Evolutionary conservation across 2,797 vertebrate genomes (phyloP).

Genomic region (Melopsittacus undulatus): DNA sequence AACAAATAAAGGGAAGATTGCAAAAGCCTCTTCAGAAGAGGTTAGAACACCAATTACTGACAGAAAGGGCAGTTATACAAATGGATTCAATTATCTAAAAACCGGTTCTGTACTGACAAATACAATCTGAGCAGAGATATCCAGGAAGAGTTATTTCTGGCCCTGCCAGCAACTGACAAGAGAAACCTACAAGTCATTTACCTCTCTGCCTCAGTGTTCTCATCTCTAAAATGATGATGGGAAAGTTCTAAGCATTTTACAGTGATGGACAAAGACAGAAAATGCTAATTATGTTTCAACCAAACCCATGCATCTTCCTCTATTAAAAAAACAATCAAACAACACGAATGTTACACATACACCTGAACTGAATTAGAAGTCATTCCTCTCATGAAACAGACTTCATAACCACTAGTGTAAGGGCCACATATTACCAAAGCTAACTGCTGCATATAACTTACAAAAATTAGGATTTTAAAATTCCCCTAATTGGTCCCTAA

Average conservation of each 20-base stretch:
- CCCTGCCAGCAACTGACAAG: not conserved
- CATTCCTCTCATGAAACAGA: not conserved
- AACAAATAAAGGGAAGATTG: not conserved
- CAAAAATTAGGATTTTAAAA: not conserved
- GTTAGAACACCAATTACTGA: not conserved
- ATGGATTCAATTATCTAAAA: not conserved
- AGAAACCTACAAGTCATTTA: not conserved
- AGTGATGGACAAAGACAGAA: not conserved
- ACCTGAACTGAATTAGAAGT: not conserved
- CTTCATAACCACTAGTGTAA: not conserved
- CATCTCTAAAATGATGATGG: not conserved
- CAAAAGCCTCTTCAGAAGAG: not conserved
- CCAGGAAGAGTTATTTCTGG: not conserved
- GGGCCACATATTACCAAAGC: not conserved
- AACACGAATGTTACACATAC: not conserved
- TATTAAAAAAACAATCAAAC: not conserved
- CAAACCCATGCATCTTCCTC: not conserved
- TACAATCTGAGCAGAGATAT: not conserved
- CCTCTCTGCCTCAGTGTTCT: not conserved
- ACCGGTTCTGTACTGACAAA: accelerated
- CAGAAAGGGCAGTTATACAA: not conserved
- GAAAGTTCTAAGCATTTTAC: not conserved
- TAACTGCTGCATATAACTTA: not conserved
- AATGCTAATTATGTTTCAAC: not conserved
- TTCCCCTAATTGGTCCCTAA: not conserved